A percentile compares a stretch with the other conserved stretches of the same genome.
These are phyloP conservation scores for Scomber scombrus DNA, from an alignment of 2,113 vertebrate species.

Conservation along the genomic window DNA sequence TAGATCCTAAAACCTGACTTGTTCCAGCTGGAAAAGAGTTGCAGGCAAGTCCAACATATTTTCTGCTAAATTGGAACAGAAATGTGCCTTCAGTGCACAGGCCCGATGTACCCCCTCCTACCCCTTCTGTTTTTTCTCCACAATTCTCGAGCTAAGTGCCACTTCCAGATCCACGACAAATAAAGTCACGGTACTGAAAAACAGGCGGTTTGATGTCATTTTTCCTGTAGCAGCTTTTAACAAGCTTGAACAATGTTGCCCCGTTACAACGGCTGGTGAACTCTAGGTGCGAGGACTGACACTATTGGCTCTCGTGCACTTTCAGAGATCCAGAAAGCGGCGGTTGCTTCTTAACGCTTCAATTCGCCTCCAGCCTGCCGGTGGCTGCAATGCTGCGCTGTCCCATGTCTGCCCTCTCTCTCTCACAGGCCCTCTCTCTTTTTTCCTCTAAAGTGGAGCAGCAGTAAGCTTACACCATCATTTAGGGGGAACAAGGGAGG, in stretches of 20 bases:
- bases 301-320: slow-evolving; percentile 37
- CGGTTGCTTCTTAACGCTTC: slow-evolving; percentile 41
- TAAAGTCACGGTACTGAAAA: slow-evolving; percentile 70
- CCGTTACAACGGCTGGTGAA: slow-evolving; percentile 47
- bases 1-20: slow-evolving; percentile 79
- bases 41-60: slow-evolving; percentile 79
- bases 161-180: slow-evolving; percentile 78
- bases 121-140: slow-evolving; percentile 58
- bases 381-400: slow-evolving; percentile 41
- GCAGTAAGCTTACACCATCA: slow-evolving; percentile 68
- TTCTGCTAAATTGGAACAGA: slow-evolving; percentile 83
- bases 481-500: slow-evolving; percentile 65
- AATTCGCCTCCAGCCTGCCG: neutral
- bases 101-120: slow-evolving; percentile 39
- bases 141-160: slow-evolving; percentile 67
- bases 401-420: slow-evolving; percentile 57
- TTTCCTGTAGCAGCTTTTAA: slow-evolving; percentile 72
- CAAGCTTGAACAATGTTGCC: slow-evolving; percentile 61
- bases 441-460: slow-evolving; percentile 56
- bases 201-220: slow-evolving; percentile 71
- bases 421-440: slow-evolving; percentile 38
- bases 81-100: slow-evolving; percentile 70
- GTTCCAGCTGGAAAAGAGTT: slow-evolving; percentile 84
- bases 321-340: slow-evolving; percentile 53
- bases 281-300: slow-evolving; percentile 57